phyloP scores from a whole-genome alignment of 2,888 invertebrate species.

The Apomyelois bistriatella region DNA sequence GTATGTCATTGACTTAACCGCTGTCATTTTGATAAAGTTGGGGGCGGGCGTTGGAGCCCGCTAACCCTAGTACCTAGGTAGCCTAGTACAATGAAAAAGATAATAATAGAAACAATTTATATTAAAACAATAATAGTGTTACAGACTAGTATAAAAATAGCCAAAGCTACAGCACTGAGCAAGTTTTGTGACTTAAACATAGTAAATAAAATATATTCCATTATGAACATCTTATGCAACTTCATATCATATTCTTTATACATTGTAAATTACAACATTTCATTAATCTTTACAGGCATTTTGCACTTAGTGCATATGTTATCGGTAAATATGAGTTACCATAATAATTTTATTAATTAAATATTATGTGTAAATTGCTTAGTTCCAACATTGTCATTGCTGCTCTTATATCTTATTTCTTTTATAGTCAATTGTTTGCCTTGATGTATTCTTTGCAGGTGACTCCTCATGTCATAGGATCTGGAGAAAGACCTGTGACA shows the following conservation, averaged over 20 bases:
- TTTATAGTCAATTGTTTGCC: slow-evolving; percentile 74
- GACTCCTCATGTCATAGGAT: slow-evolving; percentile 82
- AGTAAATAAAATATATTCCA: slow-evolving; percentile 35
- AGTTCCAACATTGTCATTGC: slow-evolving; percentile 56
- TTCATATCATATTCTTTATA: slow-evolving; percentile 21
- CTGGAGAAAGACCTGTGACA: slow-evolving; percentile 81
- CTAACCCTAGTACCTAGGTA: background rate
- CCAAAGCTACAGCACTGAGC: slow-evolving; percentile 72
- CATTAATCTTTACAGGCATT: slow-evolving; percentile 29
- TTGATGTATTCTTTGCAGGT: slow-evolving; percentile 81
- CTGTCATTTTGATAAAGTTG: no score
- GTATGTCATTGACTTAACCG: no score
- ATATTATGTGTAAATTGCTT: slow-evolving; percentile 69
- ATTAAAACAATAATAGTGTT: slow-evolving; percentile 53
- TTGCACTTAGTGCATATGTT: slow-evolving; percentile 45
- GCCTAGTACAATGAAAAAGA: slow-evolving; percentile 24
- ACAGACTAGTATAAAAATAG: slow-evolving; percentile 78
- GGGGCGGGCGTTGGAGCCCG: no score
- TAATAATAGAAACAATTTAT: slow-evolving; percentile 55
- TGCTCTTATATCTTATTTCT: slow-evolving; percentile 70
- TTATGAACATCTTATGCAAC: slow-evolving; percentile 20
- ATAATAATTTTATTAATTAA: slow-evolving; percentile 37
- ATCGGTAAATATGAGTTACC: slow-evolving; percentile 36
- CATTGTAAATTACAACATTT: slow-evolving; percentile 20
- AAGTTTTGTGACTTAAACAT: slow-evolving; percentile 64